Evolutionary conservation across 2,113 vertebrate genomes (phyloP).

Genomic region (Gallinago jamesoni): DNA sequence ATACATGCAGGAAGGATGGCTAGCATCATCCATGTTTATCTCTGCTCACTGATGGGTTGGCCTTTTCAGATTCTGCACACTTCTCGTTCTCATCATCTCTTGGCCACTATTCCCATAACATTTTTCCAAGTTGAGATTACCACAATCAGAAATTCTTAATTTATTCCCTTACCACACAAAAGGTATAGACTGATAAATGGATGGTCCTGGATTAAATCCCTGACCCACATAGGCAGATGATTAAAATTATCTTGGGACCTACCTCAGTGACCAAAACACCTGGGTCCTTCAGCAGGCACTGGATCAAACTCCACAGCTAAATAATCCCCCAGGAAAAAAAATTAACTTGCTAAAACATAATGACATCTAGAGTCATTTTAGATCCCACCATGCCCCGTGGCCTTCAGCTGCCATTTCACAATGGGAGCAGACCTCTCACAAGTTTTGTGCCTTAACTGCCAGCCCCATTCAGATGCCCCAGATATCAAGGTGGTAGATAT

Average conservation of each 20-base stretch:
- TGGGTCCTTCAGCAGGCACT: neutral
- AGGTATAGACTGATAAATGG: neutral
- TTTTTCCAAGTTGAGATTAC: neutral
- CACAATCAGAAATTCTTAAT: neutral
- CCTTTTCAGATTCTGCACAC: neutral
- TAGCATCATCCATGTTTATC: neutral
- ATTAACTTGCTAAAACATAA: neutral
- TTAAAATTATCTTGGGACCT: neutral
- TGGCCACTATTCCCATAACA: neutral
- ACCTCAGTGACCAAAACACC: neutral
- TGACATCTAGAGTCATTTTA: neutral
- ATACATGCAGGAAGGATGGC: neutral
- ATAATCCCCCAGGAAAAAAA: neutral
- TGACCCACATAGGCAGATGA: neutral
- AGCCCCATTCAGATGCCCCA: neutral
- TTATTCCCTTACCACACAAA: neutral
- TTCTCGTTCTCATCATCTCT: neutral
- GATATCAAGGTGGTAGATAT: neutral
- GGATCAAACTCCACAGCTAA: neutral
- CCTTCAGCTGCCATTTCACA: neutral
- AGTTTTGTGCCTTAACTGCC: neutral
- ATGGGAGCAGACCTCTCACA: neutral
- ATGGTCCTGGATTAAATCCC: neutral
- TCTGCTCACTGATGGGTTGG: rapidly evolving
- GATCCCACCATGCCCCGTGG: neutral